A percentile compares a stretch with the other conserved stretches of the same genome.
Evolutionary conservation across 2,113 vertebrate genomes (phyloP).

Genomic region (Malaclemys terrapin): DNA sequence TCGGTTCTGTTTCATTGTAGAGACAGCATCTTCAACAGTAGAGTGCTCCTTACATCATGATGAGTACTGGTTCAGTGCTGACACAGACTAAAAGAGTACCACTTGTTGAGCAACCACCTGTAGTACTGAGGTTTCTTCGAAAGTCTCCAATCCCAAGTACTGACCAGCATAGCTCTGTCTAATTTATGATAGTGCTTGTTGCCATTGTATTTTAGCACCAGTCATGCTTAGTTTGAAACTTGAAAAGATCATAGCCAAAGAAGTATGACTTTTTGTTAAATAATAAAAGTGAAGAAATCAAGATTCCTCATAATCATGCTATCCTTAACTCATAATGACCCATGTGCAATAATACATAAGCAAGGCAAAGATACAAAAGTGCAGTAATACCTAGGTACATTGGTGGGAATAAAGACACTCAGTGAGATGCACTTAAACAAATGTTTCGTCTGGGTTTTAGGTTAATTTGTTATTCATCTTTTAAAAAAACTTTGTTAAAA

Average conservation of each 20-base stretch:
- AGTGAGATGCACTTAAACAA: neutral
- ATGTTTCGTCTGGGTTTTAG: neutral
- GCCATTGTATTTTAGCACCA: neutral
- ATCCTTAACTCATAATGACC: neutral
- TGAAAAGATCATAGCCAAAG: neutral
- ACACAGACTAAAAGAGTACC: neutral
- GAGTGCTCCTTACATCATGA: rapidly evolving
- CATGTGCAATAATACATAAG: rapidly evolving
- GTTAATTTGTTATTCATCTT: too few relatives aligned
- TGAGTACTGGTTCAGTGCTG: rapidly evolving
- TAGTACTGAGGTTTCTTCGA: neutral
- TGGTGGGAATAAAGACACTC: neutral
- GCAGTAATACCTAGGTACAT: neutral
- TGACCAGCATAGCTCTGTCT: neutral
- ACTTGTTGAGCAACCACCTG: rapidly evolving
- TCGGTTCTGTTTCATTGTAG: rapidly evolving
- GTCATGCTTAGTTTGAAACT: neutral
- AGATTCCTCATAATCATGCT: rapidly evolving
- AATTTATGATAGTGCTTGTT: neutral
- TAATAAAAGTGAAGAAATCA: rapidly evolving
- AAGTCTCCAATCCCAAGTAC: neutral
- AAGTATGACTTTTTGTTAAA: neutral
- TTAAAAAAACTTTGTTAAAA: neutral
- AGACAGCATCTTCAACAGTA: neutral
- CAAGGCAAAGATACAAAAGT: neutral